Evolutionary conservation across 2,113 vertebrate species (phyloP), one percentile per base, ranked within the genome.

Genomic region (Tetrax tetrax): DNA sequence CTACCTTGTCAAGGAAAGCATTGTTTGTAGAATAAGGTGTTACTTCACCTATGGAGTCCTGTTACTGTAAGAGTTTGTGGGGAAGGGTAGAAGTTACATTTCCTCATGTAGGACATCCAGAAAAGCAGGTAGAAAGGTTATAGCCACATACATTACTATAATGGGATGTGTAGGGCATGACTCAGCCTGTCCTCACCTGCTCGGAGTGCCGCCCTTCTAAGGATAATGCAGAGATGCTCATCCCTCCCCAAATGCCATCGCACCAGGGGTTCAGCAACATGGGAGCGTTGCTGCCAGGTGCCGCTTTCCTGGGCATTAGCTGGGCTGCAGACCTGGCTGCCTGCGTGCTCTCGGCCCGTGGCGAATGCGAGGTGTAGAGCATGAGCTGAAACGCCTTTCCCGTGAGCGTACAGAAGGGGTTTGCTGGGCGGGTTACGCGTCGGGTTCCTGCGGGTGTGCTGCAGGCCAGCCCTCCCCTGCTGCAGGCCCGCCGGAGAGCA

Each of bases 371-470:
- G n/a, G 22, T n/a, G 4, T 33, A 33, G 29, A 2, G 38, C 2
- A 0, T 51, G 57, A 72, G 47, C 53, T 48, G 10, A 20, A 21
- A 21, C 0, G 2, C 41, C 41, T 66, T 41, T 57, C 10, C 8
- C 0, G 1, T n/a, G 33, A 8, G 33, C 37, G 48, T 41, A 33
- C 10, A 45, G 45, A 3, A 28, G 60, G 21, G 10, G 2, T 50
- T 57, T 38, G 71, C 71, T 4, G 17, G 20, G 29, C 33, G 28
- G 7, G 9, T 16, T 37, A 43, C 64, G 43, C 50, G 24, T 53
- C 43, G 18, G 23, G 23, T 31, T 69, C 14, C 11, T 70, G 48
- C n/a, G 24, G 64, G 56, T 2, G 6, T 15, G 41, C 47, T 51
- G 59, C 27, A 11, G 25, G 47, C 56, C 72, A 31, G 24, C 14